Conservation (phyloP, 2,888 invertebrate genomes). For the Esperia sulphurella region DNA sequence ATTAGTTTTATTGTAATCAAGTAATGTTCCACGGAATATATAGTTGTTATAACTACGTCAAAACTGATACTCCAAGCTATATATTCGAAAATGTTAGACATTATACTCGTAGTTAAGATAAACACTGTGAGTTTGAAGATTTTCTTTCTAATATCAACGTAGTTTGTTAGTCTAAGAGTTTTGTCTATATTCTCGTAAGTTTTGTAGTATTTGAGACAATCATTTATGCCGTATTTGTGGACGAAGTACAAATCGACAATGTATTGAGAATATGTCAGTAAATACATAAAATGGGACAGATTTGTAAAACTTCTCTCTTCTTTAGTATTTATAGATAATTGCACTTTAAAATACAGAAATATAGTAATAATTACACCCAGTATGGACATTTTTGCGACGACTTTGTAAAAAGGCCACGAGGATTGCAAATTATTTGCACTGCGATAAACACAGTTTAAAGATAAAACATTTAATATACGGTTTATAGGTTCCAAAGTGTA, state of each 20-base stretch:
- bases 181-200: slow-evolving; percentile 22
- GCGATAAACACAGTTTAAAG: slow-evolving; percentile 9
- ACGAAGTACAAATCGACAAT: slow-evolving; percentile 21
- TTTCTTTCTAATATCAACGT: slow-evolving; percentile 16
- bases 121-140: slow-evolving; percentile 2
- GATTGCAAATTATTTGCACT: background rate
- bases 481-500: background rate
- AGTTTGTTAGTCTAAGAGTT: slow-evolving; percentile 17
- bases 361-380: background rate
- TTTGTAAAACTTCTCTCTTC: background rate
- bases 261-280: slow-evolving; percentile 21
- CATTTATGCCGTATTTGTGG: slow-evolving; percentile 16
- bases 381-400: background rate
- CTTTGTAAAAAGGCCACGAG: background rate
- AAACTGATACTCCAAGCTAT: background rate
- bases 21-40: background rate
- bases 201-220: slow-evolving; percentile 18
- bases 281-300: background rate
- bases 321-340: background rate
- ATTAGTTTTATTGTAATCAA: background rate
- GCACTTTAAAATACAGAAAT: background rate
- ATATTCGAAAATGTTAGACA: background rate
- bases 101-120: background rate
- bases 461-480: background rate
- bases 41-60: background rate